A percentile compares a stretch with the other conserved stretches of the same genome.
Conservation (phyloP, 2,888 invertebrate genomes). For the Epistrophe grossulariae region DNA sequence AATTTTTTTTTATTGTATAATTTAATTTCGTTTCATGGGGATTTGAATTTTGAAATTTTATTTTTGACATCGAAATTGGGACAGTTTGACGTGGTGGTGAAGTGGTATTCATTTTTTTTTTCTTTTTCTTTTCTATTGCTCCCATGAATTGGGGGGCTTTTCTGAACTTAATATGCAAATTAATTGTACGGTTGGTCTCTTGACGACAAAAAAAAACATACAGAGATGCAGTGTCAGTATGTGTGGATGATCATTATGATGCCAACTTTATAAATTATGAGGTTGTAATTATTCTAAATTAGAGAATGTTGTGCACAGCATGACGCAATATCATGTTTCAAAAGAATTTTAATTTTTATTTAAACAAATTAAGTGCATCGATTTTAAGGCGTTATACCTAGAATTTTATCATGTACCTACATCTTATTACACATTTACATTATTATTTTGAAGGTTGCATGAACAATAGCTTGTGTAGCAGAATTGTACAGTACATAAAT, state of each 20-base stretch:
- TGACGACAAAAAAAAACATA: neutral
- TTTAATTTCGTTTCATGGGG: constrained; percentile 36
- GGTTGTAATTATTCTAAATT: constrained; percentile 40
- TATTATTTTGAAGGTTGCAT: constrained; percentile 5
- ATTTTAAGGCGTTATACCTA: neutral
- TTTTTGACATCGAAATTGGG: constrained; percentile 68
- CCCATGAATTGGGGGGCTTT: constrained; percentile 22
- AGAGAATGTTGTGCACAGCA: constrained; percentile 16
- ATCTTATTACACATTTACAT: neutral
- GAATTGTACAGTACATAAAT: no score
- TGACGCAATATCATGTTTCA: constrained; percentile 56
- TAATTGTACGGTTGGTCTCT: constrained; percentile 14
- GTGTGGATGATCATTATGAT: neutral
- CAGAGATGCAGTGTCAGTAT: neutral
- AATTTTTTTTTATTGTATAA: constrained; percentile 2
- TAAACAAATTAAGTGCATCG: neutral
- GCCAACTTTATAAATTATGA: constrained; percentile 36
- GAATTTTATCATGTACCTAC: neutral
- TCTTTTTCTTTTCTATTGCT: neutral
- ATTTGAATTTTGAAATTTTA: constrained; percentile 64
- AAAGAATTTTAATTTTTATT: constrained; percentile 19
- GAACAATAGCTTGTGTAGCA: neutral
- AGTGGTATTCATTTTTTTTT: constrained; percentile 24
- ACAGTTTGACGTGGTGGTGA: constrained; percentile 26
- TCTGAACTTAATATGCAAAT: constrained; percentile 25